Percentiles rank a stretch among this genome's conserved stretches.
Conservation (phyloP, 2,113 vertebrate species). For the Apus apus region DNA sequence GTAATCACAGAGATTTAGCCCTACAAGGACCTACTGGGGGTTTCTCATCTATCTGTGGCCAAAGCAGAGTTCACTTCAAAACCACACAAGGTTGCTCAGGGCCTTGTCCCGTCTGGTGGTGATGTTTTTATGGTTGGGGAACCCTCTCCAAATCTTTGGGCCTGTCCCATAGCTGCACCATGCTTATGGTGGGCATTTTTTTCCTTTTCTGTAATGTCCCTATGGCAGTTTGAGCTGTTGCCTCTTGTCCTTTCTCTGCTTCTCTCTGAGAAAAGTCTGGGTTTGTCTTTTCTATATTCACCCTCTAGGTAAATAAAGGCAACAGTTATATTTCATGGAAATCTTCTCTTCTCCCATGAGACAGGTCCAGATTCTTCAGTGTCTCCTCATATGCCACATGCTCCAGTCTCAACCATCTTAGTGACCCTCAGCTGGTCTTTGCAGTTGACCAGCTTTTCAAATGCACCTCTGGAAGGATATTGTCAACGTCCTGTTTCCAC, state of each 20-base stretch:
- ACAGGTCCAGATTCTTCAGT: background rate
- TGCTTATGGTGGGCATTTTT: background rate
- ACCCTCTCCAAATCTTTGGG: background rate
- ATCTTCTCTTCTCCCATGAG: background rate
- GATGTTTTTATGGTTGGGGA: background rate
- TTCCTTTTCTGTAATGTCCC: background rate
- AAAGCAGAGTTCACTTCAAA: background rate
- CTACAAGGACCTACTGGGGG: background rate
- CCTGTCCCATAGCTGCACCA: background rate
- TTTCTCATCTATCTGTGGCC: background rate
- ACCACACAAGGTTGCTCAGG: too few relatives aligned
- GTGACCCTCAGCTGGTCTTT: background rate
- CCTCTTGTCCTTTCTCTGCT: background rate
- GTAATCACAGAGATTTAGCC: background rate
- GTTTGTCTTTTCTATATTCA: background rate
- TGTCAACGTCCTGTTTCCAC: background rate
- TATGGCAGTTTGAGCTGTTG: background rate
- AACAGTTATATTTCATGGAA: background rate
- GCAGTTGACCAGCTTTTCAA: background rate
- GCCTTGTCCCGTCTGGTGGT: background rate
- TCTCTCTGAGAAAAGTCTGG: background rate
- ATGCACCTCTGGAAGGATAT: background rate
- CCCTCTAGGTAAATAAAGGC: background rate
- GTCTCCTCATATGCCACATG: background rate
- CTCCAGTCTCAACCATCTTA: background rate